A percentile compares a stretch with the other conserved stretches of the same genome.
Conservation (phyloP, 2,888 invertebrate genomes). For the Schizaphis graminum region DNA sequence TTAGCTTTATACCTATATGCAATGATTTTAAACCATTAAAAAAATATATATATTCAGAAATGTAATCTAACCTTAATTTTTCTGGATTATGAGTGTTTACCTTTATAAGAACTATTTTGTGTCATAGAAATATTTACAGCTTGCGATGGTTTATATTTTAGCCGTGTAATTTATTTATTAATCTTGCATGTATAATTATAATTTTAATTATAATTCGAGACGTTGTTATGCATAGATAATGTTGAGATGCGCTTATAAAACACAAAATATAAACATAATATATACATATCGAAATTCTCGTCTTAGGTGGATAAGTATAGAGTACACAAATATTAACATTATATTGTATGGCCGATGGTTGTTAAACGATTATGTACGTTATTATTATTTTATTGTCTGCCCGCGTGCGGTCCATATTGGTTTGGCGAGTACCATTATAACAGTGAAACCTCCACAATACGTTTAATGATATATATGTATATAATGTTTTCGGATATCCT, state of each 20-base stretch:
- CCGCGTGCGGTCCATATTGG: not conserved
- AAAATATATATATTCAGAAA: not conserved
- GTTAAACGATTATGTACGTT: not conserved
- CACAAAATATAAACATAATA: not conserved
- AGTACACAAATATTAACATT: not conserved
- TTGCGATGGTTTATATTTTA: not conserved
- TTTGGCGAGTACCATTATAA: not conserved
- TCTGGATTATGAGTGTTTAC: no score
- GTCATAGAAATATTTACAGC: not conserved
- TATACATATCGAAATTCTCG: not conserved
- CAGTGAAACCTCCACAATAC: conserved; percentile 9
- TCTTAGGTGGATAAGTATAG: not conserved
- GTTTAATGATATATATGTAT: not conserved
- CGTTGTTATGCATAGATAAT: not conserved
- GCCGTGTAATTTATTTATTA: not conserved
- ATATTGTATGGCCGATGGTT: not conserved
- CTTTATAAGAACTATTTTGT: not conserved
- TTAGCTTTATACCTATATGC: not conserved
- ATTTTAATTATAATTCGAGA: not conserved
- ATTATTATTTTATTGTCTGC: not conserved
- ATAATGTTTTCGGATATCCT: not conserved
- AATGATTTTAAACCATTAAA: not conserved
- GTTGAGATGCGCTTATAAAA: not conserved
- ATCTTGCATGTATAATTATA: not conserved
- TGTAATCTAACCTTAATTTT: not conserved